Evolutionary conservation across 2,113 vertebrate genomes (phyloP), one percentile per base, ranked within the genome.

Genomic region (Embiotoca jacksoni): DNA sequence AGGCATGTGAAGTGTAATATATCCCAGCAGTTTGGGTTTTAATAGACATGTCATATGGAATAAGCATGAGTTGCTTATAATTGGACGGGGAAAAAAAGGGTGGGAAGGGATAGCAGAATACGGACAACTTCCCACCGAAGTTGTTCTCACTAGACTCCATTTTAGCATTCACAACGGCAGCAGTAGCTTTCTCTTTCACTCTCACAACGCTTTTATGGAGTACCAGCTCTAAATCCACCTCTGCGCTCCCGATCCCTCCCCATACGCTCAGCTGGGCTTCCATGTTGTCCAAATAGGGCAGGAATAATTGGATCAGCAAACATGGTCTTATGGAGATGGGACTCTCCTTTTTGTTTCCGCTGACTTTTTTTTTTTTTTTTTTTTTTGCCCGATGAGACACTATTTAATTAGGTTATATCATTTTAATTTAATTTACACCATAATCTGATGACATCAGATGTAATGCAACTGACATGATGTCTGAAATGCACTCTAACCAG

Each of bases 251-350:
- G 39, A 31, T 63, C 65, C 72, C 72, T 70, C 75, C 78, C 76
- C 35, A 13, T 67, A 32, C 11, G 23, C 83, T 88, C 80, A 77
- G 83, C 82, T 80, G 63, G 75, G 80, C 77, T 69, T 84, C 80
- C 85, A 66, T 73, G 72, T 81, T 67, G 32, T 86, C 86, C 89
- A 92, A 90, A 90, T 84, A 87, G 76, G 82, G 75, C 86, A 84
- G 81, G 78, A 81, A 74, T 91, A 89, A 92, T 92, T 91, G 83
- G 86, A 89, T 89, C 76, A 81, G 80, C 81, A 88, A 88, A 81
- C 77, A 72, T 55, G 47, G 6, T 84, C 78, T 80, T 37, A 61
- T 77, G 70, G 65, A 85, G 72, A 78, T 74, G 70, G 74, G 36
- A 23, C 64, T 71, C 65, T 82, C 53, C 47, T 61, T 60, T 86